Evolutionary conservation across 1,140 invertebrate genomes (phyloP), one percentile per base, ranked within the genome.

Genomic region (Drosophila kikkawai): DNA sequence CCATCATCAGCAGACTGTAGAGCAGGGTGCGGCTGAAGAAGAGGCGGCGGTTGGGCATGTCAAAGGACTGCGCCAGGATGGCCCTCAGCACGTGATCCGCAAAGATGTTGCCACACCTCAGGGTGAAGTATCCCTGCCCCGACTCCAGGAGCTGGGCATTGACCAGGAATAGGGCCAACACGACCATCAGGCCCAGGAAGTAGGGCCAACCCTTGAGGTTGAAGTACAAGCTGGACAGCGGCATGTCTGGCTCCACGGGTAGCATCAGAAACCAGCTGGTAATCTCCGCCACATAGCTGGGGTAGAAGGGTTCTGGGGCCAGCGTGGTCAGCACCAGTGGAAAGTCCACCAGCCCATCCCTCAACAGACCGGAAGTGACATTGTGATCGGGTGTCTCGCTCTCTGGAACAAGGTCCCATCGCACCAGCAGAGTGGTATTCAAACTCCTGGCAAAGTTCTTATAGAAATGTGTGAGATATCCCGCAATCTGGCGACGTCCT

Each of bases 251-350:
- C 13, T 87, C 82, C 11, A 65, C 4, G 2, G 82, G 82, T 17
- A 86, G 29, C 56, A 86, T 78, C 2, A 84, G 26, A 13, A 80
- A 66, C 59, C 82, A 86, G 15, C 64, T 70, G 9, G 64, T 63
- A 7, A 64, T 60, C 26, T 86, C 80, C n/a, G 76, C 11, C 6
- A 83, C 29, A 50, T 68, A 32, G 17, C 64, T 78, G 22, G 32
- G 22, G 1, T 51, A 55, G 4, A 60, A 55, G 7, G 45, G 44
- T 19, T 45, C 26, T 8, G 48, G 34, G 5, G 37, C 29, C 12
- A 73, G 51, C 15, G 79, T 60, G 6, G 44, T 29, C 0, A 85
- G 19, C 15, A 32, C 6, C 12, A 75, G 0, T 0, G 69, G 79
- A 19, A 86, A 67, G 15, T 85, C 82, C 11, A 86, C 44, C 12